Conservation (phyloP, 2,113 vertebrate species). For the Mormyrus iriodes region DNA sequence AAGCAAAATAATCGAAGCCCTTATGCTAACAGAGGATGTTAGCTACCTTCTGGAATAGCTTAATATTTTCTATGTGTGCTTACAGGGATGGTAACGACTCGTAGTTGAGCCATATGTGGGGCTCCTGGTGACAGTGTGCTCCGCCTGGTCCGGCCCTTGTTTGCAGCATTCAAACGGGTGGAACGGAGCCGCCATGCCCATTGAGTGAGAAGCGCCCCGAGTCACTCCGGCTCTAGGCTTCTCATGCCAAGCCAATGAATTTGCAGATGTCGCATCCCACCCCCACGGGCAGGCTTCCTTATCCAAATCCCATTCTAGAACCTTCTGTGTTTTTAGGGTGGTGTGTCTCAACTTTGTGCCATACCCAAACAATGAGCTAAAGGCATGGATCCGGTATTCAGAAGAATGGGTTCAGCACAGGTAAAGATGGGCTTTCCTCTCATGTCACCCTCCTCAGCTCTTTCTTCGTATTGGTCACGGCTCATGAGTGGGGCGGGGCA, state of each 20-base stretch:
- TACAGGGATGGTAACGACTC: background rate
- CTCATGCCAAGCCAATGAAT: background rate
- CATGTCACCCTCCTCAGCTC: background rate
- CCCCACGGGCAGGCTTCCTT: background rate
- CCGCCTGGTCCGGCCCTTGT: background rate
- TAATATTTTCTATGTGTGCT: background rate
- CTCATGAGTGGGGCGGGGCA: slow-evolving; percentile 2
- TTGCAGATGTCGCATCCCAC: background rate
- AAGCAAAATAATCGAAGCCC: slow-evolving; percentile 19
- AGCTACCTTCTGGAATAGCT: background rate
- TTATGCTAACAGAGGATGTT: background rate
- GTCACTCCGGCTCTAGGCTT: background rate
- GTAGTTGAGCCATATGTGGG: background rate
- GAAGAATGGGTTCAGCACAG: background rate
- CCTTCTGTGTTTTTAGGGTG: background rate
- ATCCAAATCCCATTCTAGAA: background rate
- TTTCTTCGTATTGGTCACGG: background rate
- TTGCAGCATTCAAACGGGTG: background rate
- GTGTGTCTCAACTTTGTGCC: background rate
- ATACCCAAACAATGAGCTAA: background rate
- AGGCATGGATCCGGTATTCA: background rate
- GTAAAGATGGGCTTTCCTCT: background rate
- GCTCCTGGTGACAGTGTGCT: background rate
- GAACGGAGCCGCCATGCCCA: background rate
- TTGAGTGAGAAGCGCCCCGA: background rate